These are phyloP conservation scores for Pomacea maculata DNA, from an alignment of 1,140 invertebrate species.

Conservation along the genomic window DNA sequence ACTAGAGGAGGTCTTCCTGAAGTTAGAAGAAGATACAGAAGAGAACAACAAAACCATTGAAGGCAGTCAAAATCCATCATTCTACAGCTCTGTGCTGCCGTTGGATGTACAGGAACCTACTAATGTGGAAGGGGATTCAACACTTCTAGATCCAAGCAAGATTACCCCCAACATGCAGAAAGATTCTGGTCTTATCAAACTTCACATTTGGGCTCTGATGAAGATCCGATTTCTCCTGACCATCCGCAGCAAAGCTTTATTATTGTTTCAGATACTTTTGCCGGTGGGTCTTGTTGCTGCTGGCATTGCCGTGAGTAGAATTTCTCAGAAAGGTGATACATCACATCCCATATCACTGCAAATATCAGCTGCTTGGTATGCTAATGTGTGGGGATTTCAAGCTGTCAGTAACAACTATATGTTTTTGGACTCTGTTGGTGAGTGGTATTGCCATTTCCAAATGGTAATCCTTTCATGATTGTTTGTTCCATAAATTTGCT, in stretches of 20 bases:
- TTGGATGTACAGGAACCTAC: slow-evolving; percentile 1
- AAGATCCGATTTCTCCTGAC: slow-evolving; percentile 45
- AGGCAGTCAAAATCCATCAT: background rate
- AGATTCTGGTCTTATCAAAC: slow-evolving; percentile 7
- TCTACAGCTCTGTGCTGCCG: background rate
- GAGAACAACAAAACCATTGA: background rate
- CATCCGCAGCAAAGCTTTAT: slow-evolving; percentile 36
- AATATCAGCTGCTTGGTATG: background rate
- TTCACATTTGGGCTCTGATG: slow-evolving; percentile 44
- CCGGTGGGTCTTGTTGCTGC: slow-evolving; percentile 52
- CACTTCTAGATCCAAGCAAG: background rate
- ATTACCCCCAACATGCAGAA: slow-evolving; percentile 6
- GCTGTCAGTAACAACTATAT: too few relatives aligned
- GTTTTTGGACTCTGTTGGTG: too few relatives aligned
- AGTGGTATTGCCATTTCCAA: too few relatives aligned
- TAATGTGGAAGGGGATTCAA: background rate
- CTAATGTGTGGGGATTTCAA: background rate
- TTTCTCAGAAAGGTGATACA: background rate
- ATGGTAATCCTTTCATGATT: too few relatives aligned
- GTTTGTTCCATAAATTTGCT: too few relatives aligned
- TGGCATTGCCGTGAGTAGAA: slow-evolving; percentile 47
- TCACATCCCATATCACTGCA: background rate
- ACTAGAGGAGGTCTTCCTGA: slow-evolving; percentile 81
- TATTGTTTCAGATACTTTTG: slow-evolving; percentile 50
- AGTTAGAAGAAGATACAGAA: slow-evolving; percentile 38